Base-by-base conservation (phyloP, 1,140 invertebrate species). In the Telenomus remus region DNA sequence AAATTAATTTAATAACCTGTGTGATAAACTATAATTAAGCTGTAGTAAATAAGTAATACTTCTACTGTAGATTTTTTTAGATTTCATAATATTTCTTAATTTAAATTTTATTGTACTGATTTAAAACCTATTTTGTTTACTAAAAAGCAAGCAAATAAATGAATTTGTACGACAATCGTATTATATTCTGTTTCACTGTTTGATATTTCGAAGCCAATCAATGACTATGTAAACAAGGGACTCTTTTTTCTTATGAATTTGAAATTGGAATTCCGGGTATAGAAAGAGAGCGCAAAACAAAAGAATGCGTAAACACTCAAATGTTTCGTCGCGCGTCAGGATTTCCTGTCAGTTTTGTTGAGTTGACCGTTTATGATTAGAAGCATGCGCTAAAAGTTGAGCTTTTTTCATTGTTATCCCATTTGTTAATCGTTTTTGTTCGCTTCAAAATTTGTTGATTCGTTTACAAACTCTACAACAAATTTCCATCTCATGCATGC, bases 371-470 rank as follows among this genome's bases (percentile, higher is more conserved):
- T 60, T 69, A 44, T 34, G 47, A 42, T 53, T 53, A 60, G 37
- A 34, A 69, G 59, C 46, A 69, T 69, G 65, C 61, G 54, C 35
- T 55, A 39, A 34, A 49, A 44, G 37, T 70, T 69, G 13, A 42
- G 48, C 55, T 13, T 46, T 53, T 48, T 47, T n/a, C n/a, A n/a
- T n/a, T n/a, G n/a, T n/a, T n/a, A n/a, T n/a, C n/a, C n/a, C n/a
- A n/a, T n/a, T n/a, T n/a, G n/a, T n/a, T n/a, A n/a, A n/a, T n/a
- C n/a, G n/a, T n/a, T n/a, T 27, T 27, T 27, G 19, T 27, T 27
- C 6, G 19, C n/a, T n/a, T n/a, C n/a, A n/a, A n/a, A n/a, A 34
- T 57, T 27, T 27, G 19, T 27, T 27, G 19, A 27, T 27, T 27
- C 6, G 19, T 6, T 27, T 6, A 6, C 2, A 27, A 27, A 27